Conservation (phyloP, 2,888 invertebrate species). For the Mimachlamys varia region DNA sequence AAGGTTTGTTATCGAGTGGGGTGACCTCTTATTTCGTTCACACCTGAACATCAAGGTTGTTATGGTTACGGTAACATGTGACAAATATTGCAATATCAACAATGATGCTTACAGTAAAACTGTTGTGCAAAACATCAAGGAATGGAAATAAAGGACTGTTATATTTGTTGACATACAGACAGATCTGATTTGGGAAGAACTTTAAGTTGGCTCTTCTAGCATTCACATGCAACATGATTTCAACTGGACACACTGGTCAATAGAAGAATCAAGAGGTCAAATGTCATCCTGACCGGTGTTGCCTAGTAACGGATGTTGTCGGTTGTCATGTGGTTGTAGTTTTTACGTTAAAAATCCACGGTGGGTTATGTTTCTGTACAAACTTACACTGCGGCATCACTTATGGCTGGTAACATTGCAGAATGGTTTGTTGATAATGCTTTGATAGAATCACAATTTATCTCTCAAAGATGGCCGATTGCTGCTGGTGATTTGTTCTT, state of each 20-base stretch:
- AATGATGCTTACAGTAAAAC: neutral
- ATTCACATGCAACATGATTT: neutral
- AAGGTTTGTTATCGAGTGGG: neutral
- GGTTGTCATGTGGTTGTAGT: neutral
- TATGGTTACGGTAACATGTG: neutral
- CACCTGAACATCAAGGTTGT: slow-evolving; percentile 4
- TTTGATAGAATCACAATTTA: neutral
- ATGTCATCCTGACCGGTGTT: slow-evolving; percentile 9
- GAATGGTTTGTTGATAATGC: neutral
- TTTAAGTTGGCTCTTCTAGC: neutral
- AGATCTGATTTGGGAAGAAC: neutral
- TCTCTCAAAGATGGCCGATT: neutral
- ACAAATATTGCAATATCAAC: neutral
- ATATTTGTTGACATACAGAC: neutral
- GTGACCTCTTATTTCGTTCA: neutral
- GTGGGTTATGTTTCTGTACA: neutral
- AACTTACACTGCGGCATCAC: neutral
- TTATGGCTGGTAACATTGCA: neutral
- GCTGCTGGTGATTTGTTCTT: neutral
- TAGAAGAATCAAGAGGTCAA: neutral
- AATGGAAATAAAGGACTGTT: neutral
- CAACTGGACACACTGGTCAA: slow-evolving; percentile 24
- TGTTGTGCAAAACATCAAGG: neutral
- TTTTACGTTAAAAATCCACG: neutral
- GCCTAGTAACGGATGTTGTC: neutral